These are phyloP conservation scores for Mobula hypostoma DNA, from an alignment of 2,113 vertebrate species.

Conservation along the genomic window DNA sequence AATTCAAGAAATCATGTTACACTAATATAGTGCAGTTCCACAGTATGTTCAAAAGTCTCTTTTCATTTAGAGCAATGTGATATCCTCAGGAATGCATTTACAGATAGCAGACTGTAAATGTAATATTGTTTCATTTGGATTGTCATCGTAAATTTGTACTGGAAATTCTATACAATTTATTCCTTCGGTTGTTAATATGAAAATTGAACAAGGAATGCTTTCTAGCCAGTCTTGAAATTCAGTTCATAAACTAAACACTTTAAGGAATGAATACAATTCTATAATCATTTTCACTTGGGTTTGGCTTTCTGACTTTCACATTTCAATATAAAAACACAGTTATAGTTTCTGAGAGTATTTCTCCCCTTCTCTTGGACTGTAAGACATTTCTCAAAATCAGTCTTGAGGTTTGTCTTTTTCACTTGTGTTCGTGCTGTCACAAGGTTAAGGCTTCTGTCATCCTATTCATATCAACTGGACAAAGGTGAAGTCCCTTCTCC, in stretches of 20 bases:
- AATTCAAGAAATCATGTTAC: conserved; percentile 62
- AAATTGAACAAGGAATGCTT: conserved; percentile 20
- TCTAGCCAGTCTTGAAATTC: conserved; percentile 10
- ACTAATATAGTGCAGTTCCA: conserved; percentile 91
- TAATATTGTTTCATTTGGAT: conserved; percentile 51
- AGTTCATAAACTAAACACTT: conserved; percentile 12
- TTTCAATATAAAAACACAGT: background rate
- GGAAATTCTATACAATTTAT: background rate
- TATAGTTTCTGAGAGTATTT: background rate
- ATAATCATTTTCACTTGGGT: background rate
- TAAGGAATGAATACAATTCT: background rate
- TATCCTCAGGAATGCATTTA: conserved; percentile 4
- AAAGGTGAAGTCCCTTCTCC: background rate
- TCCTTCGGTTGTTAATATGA: background rate
- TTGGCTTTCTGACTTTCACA: background rate
- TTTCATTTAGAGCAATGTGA: conserved; percentile 42
- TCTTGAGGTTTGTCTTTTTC: conserved; percentile 25
- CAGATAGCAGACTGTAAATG: conserved; percentile 11
- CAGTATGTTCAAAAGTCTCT: conserved; percentile 56
- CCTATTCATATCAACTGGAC: background rate
- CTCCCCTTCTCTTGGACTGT: too few relatives aligned
- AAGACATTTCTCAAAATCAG: conserved; percentile 1
- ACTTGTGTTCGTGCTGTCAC: background rate
- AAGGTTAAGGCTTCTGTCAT: conserved; percentile 33
- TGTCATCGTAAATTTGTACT: conserved; percentile 57